These are phyloP conservation scores for Myotis lucifugus DNA, from an alignment of 2,113 vertebrate species.

Conservation along the genomic window DNA sequence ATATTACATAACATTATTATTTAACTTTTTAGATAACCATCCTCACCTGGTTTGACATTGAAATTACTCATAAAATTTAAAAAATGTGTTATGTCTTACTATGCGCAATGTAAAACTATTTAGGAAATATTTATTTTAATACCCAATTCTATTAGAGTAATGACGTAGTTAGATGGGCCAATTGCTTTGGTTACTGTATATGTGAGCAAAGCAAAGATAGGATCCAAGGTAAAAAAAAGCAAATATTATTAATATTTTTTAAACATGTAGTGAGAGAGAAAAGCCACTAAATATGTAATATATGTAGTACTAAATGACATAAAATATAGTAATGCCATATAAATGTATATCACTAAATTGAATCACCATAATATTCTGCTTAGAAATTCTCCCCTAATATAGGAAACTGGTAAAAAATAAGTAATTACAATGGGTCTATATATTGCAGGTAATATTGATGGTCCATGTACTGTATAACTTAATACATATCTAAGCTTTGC, in stretches of 20 bases:
- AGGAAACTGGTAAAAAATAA: not conserved
- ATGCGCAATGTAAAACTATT: not conserved
- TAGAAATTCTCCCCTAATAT: not conserved
- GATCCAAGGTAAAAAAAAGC: not conserved
- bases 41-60: not conserved
- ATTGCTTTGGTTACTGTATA: not conserved
- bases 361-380: not conserved
- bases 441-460: not conserved
- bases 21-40: not conserved
- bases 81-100: not conserved
- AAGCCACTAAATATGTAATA: not conserved
- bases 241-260: not conserved
- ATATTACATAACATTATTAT: not conserved
- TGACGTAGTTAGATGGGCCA: not conserved
- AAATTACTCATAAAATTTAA: conserved; percentile 9
- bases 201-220: not conserved
- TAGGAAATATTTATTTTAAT: not conserved
- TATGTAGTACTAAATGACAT: not conserved
- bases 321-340: not conserved
- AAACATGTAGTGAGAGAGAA: not conserved
- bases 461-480: not conserved
- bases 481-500: not conserved
- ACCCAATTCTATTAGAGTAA: not conserved
- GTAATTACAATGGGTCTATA: not conserved
- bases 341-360: not conserved